These are phyloP conservation scores for Typhlomys cinereus DNA, from an alignment of 2,113 vertebrate genomes.

Conservation along the genomic window DNA sequence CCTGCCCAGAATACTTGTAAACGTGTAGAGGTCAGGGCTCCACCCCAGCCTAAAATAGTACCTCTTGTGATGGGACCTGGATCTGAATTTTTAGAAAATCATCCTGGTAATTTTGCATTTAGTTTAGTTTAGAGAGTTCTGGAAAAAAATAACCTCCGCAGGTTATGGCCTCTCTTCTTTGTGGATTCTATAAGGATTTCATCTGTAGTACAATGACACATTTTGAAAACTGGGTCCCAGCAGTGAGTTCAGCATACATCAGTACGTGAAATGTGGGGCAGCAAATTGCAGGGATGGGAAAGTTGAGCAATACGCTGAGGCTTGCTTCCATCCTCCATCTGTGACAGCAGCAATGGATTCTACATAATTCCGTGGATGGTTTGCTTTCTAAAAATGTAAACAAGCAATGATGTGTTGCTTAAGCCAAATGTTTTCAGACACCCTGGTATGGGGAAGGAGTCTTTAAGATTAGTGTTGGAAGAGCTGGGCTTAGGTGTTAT, in stretches of 20 bases:
- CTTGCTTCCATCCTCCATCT: background rate
- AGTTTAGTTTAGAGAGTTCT: constrained; percentile 31
- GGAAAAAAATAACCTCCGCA: background rate
- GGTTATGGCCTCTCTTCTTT: background rate
- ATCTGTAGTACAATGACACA: background rate
- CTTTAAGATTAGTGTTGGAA: background rate
- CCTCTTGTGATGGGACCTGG: background rate
- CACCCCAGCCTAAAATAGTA: constrained; percentile 40
- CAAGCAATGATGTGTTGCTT: background rate
- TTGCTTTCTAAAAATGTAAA: constrained; percentile 32
- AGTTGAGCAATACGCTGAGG: background rate
- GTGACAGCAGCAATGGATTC: background rate
- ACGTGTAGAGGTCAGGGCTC: background rate
- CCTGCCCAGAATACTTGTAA: background rate
- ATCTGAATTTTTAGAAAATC: constrained; percentile 60
- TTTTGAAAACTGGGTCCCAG: background rate
- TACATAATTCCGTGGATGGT: background rate
- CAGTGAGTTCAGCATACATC: background rate
- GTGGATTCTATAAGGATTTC: background rate
- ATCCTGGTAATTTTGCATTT: constrained; percentile 1
- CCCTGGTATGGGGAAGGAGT: background rate
- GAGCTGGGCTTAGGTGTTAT: background rate
- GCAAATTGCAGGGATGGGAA: background rate
- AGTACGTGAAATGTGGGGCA: background rate
- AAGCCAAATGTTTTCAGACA: background rate